These are phyloP conservation scores for Euphydryas editha DNA, from an alignment of 2,888 invertebrate genomes.

Conservation along the genomic window DNA sequence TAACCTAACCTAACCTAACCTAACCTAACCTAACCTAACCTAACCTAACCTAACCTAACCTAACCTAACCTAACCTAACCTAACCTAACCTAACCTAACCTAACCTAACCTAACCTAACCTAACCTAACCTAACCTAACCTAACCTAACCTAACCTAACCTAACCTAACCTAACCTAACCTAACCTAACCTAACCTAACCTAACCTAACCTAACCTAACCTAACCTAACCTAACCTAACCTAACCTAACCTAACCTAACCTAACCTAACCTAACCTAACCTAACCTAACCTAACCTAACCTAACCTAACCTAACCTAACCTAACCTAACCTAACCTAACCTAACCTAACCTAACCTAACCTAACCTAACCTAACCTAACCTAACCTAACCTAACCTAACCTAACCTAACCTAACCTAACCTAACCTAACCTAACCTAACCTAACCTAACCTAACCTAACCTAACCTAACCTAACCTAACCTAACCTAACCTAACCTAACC, in stretches of 20 bases:
- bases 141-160: slow-evolving; percentile 32
- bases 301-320: slow-evolving; percentile 37
- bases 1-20: slow-evolving; percentile 8
- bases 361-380: slow-evolving; percentile 44
- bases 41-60: slow-evolving; percentile 37
- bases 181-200: slow-evolving; percentile 36
- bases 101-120: slow-evolving; percentile 39
- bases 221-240: slow-evolving; percentile 43
- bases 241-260: slow-evolving; percentile 41
- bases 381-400: slow-evolving; percentile 37
- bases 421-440: slow-evolving; percentile 25
- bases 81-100: slow-evolving; percentile 39
- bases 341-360: slow-evolving; percentile 45
- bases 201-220: slow-evolving; percentile 42
- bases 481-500: slow-evolving; percentile 38
- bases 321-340: slow-evolving; percentile 46
- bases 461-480: slow-evolving; percentile 43
- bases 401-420: slow-evolving; percentile 26
- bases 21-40: neutral
- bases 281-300: slow-evolving; percentile 32
- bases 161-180: slow-evolving; percentile 32
- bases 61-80: slow-evolving; percentile 39
- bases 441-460: slow-evolving; percentile 35
- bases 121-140: slow-evolving; percentile 36
- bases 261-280: slow-evolving; percentile 40